A percentile compares a stretch with the other conserved stretches of the same genome.
Evolutionary conservation across 2,888 invertebrate species (phyloP).

Genomic region (Resseliella maxima): DNA sequence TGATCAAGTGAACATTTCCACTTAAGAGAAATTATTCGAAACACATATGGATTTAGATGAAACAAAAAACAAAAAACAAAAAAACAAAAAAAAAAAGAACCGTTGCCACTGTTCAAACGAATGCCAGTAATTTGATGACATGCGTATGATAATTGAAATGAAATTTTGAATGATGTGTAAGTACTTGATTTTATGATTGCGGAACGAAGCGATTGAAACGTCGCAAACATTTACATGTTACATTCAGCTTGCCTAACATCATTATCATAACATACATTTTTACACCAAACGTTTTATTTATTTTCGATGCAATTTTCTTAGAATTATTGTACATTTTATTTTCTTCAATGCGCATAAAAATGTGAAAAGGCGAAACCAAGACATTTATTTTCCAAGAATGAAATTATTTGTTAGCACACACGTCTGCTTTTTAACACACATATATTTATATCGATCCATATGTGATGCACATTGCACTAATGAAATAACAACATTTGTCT

Average conservation of each 20-base stretch:
- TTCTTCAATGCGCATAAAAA: conserved; percentile 40
- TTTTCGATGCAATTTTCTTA: conserved; percentile 30
- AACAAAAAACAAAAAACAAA: not conserved
- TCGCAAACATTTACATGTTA: not conserved
- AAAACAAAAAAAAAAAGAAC: not conserved
- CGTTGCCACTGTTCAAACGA: not conserved
- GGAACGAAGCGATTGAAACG: conserved; percentile 20
- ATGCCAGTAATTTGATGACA: conserved; percentile 45
- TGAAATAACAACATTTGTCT: not conserved
- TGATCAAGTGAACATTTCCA: not conserved
- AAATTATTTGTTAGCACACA: not conserved
- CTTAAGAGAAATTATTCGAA: not conserved
- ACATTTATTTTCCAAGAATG: conserved; percentile 32
- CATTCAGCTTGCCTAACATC: conserved; percentile 9
- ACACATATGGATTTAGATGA: not conserved
- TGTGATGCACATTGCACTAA: not conserved
- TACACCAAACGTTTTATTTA: conserved; percentile 10
- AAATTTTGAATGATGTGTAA: not conserved
- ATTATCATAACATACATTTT: not conserved
- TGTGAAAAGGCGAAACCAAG: not conserved
- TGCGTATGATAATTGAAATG: conserved; percentile 26
- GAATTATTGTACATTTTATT: conserved; percentile 50
- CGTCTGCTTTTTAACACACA: not conserved
- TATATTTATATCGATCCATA: conserved; percentile 9
- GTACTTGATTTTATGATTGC: not conserved